Evolutionary conservation across 2,113 vertebrate genomes (phyloP), one percentile per base, ranked within the genome.

Genomic region (Rhinogobius similis): DNA sequence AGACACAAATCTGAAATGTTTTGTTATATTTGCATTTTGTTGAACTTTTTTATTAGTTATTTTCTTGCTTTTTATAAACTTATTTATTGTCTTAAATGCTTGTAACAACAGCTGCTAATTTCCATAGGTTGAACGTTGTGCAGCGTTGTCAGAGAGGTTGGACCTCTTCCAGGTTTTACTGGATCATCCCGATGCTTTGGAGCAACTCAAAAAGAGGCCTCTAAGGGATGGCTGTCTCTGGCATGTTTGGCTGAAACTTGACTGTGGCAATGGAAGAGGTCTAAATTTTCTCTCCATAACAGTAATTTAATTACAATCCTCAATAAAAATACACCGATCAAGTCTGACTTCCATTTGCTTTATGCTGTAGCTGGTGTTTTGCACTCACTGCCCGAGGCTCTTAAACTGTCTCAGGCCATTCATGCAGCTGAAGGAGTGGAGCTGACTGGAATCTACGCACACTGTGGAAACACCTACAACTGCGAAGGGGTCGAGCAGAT

Each of bases 391-490:
- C 90, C 93, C 0, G 66, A 26, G 0, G 93, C 94, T 0, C 32
- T 95, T 21, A 4, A 20, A 0, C 69, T 95, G 82, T 94, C 94
- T 0, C 75, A 76, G 16, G 83, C 89, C 64, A 90, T 95, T 10
- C 75, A 82, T 0, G 7, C 63, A 65, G 79, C 88, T 0, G 68
- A 82, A 29, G 86, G 88, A 3, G 84, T 95, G 85, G 82, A 90
- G 0, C 82, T 95, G 3, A 92, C 81, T 0, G 95, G 95, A 14
- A 79, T 95, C 43, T 95, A 95, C 0, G 92, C 93, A 0, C 94
- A 96, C 80, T 96, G 95, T 29, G 94, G 94, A 36, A 92, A 95
- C 90, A 91, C 89, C 32, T 96, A 96, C 12, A n/a, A 59, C 81
- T 94, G 94, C 65, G 72, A 50, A 1, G 91, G 94, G 16, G 81